Evolutionary conservation across 2,888 invertebrate genomes (phyloP).

Genomic region (Aphodius sticticus): DNA sequence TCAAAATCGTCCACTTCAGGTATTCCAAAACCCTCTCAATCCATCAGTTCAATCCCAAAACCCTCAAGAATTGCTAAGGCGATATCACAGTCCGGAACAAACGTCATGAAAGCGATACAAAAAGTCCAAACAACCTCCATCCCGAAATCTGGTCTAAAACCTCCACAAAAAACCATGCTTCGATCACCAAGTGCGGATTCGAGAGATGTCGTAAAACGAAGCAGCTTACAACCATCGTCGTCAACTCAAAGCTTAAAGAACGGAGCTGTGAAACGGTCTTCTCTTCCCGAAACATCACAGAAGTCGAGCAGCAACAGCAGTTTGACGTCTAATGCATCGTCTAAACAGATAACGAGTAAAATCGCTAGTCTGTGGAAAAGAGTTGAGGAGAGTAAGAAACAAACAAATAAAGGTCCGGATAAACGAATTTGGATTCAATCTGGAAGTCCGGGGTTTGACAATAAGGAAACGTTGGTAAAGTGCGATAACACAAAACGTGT

Average conservation of each 20-base stretch:
- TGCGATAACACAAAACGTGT: slow-evolving; percentile 58
- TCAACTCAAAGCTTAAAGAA: slow-evolving; percentile 68
- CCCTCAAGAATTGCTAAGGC: slow-evolving; percentile 50
- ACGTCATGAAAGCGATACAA: slow-evolving; percentile 54
- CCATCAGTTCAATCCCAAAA: slow-evolving; percentile 51
- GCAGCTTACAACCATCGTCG: slow-evolving; percentile 61
- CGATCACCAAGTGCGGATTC: slow-evolving; percentile 59
- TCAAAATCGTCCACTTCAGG: slow-evolving; percentile 39
- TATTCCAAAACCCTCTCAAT: slow-evolving; percentile 47
- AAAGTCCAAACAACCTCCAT: slow-evolving; percentile 35
- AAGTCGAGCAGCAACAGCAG: slow-evolving; percentile 70
- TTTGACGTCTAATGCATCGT: slow-evolving; percentile 62
- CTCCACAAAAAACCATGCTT: slow-evolving; percentile 47
- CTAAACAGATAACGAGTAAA: slow-evolving; percentile 77
- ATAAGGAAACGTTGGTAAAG: slow-evolving; percentile 52
- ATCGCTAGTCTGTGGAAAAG: slow-evolving; percentile 84
- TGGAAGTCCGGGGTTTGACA: slow-evolving; percentile 64
- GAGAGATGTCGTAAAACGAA: slow-evolving; percentile 48
- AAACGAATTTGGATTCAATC: slow-evolving; percentile 54
- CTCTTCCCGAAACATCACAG: slow-evolving; percentile 37
- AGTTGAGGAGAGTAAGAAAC: slow-evolving; percentile 73
- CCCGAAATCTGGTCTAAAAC: slow-evolving; percentile 10
- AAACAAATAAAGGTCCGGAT: slow-evolving; percentile 61
- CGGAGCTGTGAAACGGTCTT: slow-evolving; percentile 47
- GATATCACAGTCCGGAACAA: slow-evolving; percentile 52